phyloP scores from a whole-genome alignment of 2,797 vertebrate genomes.

The Sebastolobus altivelis region DNA sequence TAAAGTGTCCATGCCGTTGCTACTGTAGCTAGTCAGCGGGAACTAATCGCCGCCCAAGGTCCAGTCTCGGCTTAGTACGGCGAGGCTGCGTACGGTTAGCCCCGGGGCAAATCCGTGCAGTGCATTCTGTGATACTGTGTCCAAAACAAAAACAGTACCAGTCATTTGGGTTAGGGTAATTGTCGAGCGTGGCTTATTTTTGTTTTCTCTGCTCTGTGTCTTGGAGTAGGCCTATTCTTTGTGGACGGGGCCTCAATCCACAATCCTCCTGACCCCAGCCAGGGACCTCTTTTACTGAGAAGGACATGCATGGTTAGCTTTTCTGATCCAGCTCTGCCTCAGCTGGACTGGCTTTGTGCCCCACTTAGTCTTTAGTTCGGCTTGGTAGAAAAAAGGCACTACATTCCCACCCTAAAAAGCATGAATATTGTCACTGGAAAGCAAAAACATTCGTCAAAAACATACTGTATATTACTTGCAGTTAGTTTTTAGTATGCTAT shows the following conservation, averaged over 20 bases:
- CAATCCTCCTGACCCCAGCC: slow-evolving; percentile 33
- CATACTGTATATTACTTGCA: neutral
- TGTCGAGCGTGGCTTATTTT: slow-evolving; percentile 37
- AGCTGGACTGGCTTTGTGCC: slow-evolving; percentile 27
- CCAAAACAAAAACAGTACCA: slow-evolving; percentile 41
- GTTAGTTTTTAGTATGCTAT: slow-evolving; percentile 20
- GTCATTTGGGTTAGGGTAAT: slow-evolving; percentile 55
- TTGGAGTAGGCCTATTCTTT: slow-evolving; percentile 42
- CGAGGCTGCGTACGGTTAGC: slow-evolving; percentile 20
- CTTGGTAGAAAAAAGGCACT: neutral
- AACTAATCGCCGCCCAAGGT: slow-evolving; percentile 65
- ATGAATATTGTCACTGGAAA: slow-evolving; percentile 1
- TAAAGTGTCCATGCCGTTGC: slow-evolving; percentile 53
- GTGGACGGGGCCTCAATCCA: slow-evolving; percentile 40
- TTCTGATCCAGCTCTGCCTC: slow-evolving; percentile 38
- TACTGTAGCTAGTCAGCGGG: slow-evolving; percentile 51
- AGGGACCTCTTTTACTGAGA: slow-evolving; percentile 37
- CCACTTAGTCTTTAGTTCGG: slow-evolving; percentile 18
- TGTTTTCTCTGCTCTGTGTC: slow-evolving; percentile 21
- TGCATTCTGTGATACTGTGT: slow-evolving; percentile 4
- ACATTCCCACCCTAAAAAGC: slow-evolving; percentile 5
- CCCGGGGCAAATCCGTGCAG: slow-evolving; percentile 15
- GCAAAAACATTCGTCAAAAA: neutral
- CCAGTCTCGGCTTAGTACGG: slow-evolving; percentile 20
- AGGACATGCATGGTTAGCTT: slow-evolving; percentile 53